Evolutionary conservation across 2,797 vertebrate genomes (phyloP).

Genomic region (Oreortyx pictus): DNA sequence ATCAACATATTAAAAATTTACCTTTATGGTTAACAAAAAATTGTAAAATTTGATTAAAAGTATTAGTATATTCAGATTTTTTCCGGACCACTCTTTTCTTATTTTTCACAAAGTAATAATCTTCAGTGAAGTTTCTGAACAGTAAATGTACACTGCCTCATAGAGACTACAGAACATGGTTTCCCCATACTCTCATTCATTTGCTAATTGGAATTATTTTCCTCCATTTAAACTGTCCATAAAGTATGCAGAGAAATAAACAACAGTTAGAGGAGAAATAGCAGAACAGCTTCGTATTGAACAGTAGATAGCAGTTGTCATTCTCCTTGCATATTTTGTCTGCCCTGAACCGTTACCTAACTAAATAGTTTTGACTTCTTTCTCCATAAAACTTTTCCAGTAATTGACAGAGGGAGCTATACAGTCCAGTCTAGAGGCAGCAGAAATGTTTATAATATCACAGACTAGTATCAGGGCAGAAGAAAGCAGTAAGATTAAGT

Average conservation of each 20-base stretch:
- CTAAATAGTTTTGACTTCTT: background rate
- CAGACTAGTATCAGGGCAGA: background rate
- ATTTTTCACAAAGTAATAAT: background rate
- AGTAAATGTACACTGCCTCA: accelerated
- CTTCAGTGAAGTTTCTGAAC: background rate
- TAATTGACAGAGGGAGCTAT: constrained; percentile 1
- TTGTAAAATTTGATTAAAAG: background rate
- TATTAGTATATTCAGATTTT: background rate
- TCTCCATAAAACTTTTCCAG: constrained; percentile 38
- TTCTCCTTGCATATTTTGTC: background rate
- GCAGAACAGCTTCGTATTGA: background rate
- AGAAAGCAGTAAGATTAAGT: background rate
- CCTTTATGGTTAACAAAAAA: background rate
- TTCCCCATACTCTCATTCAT: background rate
- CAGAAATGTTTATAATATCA: constrained; percentile 40
- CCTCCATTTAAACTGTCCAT: background rate
- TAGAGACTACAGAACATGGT: background rate
- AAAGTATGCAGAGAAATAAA: constrained; percentile 4
- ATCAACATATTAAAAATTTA: background rate
- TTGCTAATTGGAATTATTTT: background rate
- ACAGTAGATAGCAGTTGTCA: background rate
- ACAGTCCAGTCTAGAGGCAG: background rate
- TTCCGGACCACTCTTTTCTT: background rate
- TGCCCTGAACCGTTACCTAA: background rate
- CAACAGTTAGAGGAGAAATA: background rate